Conservation (phyloP, 2,113 vertebrate species). For the Chiloscyllium plagiosum region DNA sequence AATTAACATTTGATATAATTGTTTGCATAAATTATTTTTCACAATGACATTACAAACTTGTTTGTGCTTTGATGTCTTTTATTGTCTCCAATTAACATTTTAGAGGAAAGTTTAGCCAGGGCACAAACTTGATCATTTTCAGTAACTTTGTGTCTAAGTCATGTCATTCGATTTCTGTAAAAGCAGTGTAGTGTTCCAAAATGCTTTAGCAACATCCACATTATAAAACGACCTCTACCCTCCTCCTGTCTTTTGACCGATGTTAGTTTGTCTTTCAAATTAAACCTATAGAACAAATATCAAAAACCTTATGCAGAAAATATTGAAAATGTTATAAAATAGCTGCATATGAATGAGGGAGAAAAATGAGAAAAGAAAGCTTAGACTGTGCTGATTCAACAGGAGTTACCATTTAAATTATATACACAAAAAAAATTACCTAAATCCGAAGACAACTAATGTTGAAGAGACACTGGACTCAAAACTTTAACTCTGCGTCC, state of each 20-base stretch:
- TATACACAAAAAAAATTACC: neutral
- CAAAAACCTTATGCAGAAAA: neutral
- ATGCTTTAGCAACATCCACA: no score
- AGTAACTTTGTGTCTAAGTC: neutral
- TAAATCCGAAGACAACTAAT: neutral
- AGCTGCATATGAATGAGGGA: neutral
- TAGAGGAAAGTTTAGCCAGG: neutral
- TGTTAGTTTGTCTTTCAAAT: neutral
- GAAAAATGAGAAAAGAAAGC: neutral
- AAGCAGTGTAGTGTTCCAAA: no score
- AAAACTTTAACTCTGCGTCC: no score
- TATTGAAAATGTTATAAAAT: neutral
- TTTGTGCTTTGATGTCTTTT: neutral
- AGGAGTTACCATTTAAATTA: neutral
- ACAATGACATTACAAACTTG: neutral
- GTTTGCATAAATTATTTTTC: neutral
- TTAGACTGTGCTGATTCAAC: neutral
- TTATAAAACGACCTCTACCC: no score
- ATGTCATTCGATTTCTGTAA: neutral
- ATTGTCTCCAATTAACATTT: neutral
- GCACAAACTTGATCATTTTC: neutral
- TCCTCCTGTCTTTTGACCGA: neutral
- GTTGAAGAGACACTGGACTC: neutral
- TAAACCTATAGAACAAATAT: neutral
- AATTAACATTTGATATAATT: neutral